Evolutionary conservation across 2,888 invertebrate genomes (phyloP), one percentile per base, ranked within the genome.

Genomic region (Tineola bisselliella): DNA sequence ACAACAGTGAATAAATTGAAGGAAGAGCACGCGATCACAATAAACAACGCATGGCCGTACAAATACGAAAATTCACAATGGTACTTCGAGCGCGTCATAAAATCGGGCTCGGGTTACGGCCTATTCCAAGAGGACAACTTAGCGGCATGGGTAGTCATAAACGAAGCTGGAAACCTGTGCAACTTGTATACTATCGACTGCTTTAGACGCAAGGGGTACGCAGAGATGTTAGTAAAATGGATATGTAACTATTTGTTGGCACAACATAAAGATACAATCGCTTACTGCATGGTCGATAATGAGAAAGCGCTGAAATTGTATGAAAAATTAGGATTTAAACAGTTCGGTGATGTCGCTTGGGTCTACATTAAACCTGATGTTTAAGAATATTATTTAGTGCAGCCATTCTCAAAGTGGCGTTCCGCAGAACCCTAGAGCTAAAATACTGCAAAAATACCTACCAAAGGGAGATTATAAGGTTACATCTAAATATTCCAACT

Each of bases 131-230:
- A 54, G 1, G n/a, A 18, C 1, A 3, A 54, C 18, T 54, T 54
- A 54, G 54, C 25, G 11, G 54, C 54, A 13, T 54, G 8, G 8
- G 54, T 54, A 3, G 54, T 54, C 1, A 25, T 54, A n/a, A 54
- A 54, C 25, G 54, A 54, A 54, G 54, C 54, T 54, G 54, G 54
- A 1, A 54, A 54, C 25, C 12, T 54, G n/a, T 54, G 54, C 25
- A 54, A 54, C 25, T 25, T 54, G 25, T 25, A 54, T 54, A 54
- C 54, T 1, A 3, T 25, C 13, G 54, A 25, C 12, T 2, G 18
- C 8, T 25, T 18, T 12, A 18, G 54, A 54, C 13, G 54, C 10
- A 54, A 54, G 25, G 54, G 54, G 13, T 54, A 54, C n/a, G 54
- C 54, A 17, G 54, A 54, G 54, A 1, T 54, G 10, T 54, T 54